Evolutionary conservation across 2,888 invertebrate species (phyloP), one percentile per base, ranked within the genome.

Genomic region (Leucophenga montana): DNA sequence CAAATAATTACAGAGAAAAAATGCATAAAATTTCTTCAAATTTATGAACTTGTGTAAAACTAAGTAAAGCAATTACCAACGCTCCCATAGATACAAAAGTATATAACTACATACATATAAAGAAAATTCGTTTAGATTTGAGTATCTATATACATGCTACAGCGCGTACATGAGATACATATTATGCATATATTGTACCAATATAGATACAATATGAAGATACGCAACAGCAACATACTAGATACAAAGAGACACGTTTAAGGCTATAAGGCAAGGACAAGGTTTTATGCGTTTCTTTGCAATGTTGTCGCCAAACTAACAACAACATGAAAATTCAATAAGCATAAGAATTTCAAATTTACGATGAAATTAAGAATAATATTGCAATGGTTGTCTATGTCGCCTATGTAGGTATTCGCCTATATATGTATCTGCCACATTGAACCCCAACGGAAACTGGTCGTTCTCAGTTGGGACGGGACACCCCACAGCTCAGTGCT

Each of bases 301-400:
- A 66, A 46, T 48, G 16, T 31, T 48, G 68, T 71, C 65, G 61
- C 39, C 27, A 16, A 33, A 39, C 39, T 39, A 61, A 61, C 66
- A 66, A 65, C 73, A 83, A 85, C 85, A 85, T 83, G 85, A 79
- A 85, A 85, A 85, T 84, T 86, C 85, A 83, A 86, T 86, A 85
- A 86, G 84, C 86, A 86, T 86, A 86, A 85, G 85, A 84, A 84
- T 83, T 80, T 80, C 80, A 79, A 84, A 83, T 85, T 86, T 86
- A 86, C 80, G 85, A 80, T 77, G 83, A 85, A 82, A 86, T 85
- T 85, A 83, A 79, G 78, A 79, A 84, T 85, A 83, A 82, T 82
- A 81, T 79, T 80, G 78, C 78, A 75, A 27, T 27, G 27, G 80
- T 77, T 76, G 76, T 77, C 73, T 75, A 73, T 59, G 57, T 31